Base-by-base conservation (phyloP, 1,140 invertebrate genomes). In the Drosophila kohkoa region DNA sequence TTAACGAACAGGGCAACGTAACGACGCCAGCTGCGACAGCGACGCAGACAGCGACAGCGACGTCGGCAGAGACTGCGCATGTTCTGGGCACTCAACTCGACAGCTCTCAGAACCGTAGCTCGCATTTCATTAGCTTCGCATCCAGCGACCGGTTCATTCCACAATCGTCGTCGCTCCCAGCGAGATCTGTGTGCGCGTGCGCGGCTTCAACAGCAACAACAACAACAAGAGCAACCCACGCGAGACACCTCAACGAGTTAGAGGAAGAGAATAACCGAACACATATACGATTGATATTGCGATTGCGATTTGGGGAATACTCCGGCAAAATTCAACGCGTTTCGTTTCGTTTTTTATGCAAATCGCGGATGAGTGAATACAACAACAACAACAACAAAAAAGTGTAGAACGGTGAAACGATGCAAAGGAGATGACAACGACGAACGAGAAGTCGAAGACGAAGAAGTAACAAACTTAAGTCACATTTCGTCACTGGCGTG, bases 81-180 rank as follows among this genome's bases (percentile, higher is more conserved):
- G 63, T 85, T 83, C 83, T 88, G 83, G 77, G 73, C 80, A 86
- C 83, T 88, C 80, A 88, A 88, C 79, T 77, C 71, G 63, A 71
- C 59, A 66, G 63, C 64, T 72, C 74, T 73, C 82, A 87, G 82
- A 87, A 87, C 82, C 65, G 60, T 59, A 28, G 66, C 72, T 75
- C 72, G 72, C 82, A 88, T 79, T 87, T 87, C 82, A 87, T 87
- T 87, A 87, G 83, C 82, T 87, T 73, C 83, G 68, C 79, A 81
- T 82, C 68, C 83, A 88, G 76, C 83, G 82, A 87, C 82, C 82
- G 82, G 82, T 77, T 77, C 75, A 68, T 45, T 74, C 58, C 58
- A 54, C 70, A 25, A 72, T 54, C 70, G 51, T 57, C 32, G 49
- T 71, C 62, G 60, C 68, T 64, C 63, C 32, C 57, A 58, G 55